Evolutionary conservation across 2,113 vertebrate genomes (phyloP).

Genomic region (Eleginops maclovinus): DNA sequence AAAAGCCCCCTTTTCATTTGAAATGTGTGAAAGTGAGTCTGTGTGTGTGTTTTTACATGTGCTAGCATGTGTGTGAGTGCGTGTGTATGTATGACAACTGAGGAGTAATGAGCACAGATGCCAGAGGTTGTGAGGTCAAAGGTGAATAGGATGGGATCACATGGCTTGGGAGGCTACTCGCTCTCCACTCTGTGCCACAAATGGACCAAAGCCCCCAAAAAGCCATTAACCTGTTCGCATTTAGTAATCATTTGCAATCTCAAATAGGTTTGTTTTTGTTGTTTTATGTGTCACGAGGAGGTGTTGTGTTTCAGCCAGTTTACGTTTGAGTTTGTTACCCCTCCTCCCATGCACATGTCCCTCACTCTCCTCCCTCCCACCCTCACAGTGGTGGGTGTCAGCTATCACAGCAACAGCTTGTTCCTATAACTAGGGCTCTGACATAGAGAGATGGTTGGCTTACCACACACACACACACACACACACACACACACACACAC

Average conservation of each 20-base stretch:
- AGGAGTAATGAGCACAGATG: conserved; percentile 89
- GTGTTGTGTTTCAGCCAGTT: conserved; percentile 31
- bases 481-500: conserved; percentile 26
- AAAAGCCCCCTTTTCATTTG: conserved; percentile 56
- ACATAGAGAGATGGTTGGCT: conserved; percentile 78
- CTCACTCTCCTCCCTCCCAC: conserved; percentile 17
- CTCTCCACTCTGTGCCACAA: conserved; percentile 62
- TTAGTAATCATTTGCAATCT: conserved; percentile 18
- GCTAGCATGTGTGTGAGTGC: conserved; percentile 58
- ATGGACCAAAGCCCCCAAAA: conserved; percentile 47
- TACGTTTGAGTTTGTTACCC: conserved; percentile 37
- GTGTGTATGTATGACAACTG: conserved; percentile 80
- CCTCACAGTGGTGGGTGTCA: conserved; percentile 80
- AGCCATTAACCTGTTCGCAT: conserved; percentile 32
- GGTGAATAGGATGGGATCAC: conserved; percentile 84
- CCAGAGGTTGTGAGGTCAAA: conserved; percentile 84
- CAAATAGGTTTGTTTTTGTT: conserved; percentile 15
- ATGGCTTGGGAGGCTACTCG: conserved; percentile 75
- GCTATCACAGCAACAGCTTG: conserved; percentile 88
- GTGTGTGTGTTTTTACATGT: conserved; percentile 63
- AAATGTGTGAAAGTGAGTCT: conserved; percentile 57
- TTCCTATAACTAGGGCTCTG: conserved; percentile 86
- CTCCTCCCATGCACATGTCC: conserved; percentile 37
- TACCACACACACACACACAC: conserved; percentile 67
- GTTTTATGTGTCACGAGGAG: conserved; percentile 39